phyloP scores from a whole-genome alignment of 2,888 invertebrate species.

The Dicyrtoma fusca region DNA sequence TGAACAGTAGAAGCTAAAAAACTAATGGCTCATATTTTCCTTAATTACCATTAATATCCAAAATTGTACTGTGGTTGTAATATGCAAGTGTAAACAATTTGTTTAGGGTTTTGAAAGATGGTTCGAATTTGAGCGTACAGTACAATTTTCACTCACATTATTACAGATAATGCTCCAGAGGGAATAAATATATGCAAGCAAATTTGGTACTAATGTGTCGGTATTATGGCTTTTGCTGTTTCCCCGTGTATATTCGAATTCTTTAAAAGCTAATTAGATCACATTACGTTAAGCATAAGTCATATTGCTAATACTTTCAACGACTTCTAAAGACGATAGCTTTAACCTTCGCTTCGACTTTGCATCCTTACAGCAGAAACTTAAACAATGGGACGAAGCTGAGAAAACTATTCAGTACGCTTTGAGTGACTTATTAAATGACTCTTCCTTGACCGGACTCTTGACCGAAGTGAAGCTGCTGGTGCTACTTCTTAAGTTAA shows the following conservation, averaged over 20 bases:
- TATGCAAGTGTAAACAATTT: too few relatives aligned
- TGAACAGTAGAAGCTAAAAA: conserved; percentile 72
- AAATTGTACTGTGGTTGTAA: conserved; percentile 85
- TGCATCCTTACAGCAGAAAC: conserved; percentile 80
- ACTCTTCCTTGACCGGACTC: conserved; percentile 45
- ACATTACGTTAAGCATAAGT: too few relatives aligned
- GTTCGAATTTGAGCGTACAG: not conserved
- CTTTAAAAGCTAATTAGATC: conserved; percentile 58
- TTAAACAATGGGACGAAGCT: conserved; percentile 86
- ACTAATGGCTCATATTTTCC: conserved; percentile 83
- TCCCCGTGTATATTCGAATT: too few relatives aligned
- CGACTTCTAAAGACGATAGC: conserved; percentile 65
- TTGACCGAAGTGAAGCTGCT: conserved; percentile 70
- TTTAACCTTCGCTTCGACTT: conserved; percentile 75
- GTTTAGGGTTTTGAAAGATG: not conserved
- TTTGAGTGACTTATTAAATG: conserved; percentile 65
- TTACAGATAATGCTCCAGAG: too few relatives aligned
- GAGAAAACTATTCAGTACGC: conserved; percentile 77
- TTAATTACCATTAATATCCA: conserved; percentile 83
- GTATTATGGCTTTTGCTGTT: too few relatives aligned
- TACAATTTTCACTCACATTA: too few relatives aligned
- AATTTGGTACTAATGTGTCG: too few relatives aligned
- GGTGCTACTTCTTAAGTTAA: conserved; percentile 74
- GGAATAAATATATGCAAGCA: not conserved
- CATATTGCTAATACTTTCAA: conserved; percentile 64